Evolutionary conservation across 2,113 vertebrate species (phyloP).

Genomic region (Nesoenas mayeri): DNA sequence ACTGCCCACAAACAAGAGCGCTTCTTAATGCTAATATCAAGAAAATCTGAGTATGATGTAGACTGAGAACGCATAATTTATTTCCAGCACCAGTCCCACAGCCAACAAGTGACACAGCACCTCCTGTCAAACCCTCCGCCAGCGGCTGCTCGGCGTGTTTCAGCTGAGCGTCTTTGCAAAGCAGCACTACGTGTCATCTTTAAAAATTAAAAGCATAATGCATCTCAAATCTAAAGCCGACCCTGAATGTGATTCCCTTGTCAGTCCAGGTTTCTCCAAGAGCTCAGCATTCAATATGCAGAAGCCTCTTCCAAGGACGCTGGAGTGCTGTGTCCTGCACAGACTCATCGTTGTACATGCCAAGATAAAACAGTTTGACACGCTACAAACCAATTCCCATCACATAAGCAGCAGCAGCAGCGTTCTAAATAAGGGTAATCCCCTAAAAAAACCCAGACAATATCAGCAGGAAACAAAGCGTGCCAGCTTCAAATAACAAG

Average conservation of each 20-base stretch:
- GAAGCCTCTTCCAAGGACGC: neutral
- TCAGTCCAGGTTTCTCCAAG: neutral
- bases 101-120: neutral
- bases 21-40: neutral
- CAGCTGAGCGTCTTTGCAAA: neutral
- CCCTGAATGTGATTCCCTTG: neutral
- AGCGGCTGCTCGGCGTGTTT: neutral
- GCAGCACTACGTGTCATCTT: neutral
- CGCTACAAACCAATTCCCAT: neutral
- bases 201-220: neutral
- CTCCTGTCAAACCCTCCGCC: neutral
- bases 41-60: neutral
- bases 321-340: neutral
- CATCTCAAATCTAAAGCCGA: neutral
- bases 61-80: neutral
- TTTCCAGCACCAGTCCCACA: neutral
- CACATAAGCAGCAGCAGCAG: neutral
- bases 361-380: neutral
- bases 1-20: neutral
- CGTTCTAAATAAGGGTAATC: neutral
- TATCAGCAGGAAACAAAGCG: neutral
- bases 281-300: neutral
- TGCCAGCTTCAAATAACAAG: neutral
- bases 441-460: neutral
- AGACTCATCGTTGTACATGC: neutral